Base-by-base conservation (phyloP, 2,797 vertebrate genomes). In the Microhierax caerulescens region DNA sequence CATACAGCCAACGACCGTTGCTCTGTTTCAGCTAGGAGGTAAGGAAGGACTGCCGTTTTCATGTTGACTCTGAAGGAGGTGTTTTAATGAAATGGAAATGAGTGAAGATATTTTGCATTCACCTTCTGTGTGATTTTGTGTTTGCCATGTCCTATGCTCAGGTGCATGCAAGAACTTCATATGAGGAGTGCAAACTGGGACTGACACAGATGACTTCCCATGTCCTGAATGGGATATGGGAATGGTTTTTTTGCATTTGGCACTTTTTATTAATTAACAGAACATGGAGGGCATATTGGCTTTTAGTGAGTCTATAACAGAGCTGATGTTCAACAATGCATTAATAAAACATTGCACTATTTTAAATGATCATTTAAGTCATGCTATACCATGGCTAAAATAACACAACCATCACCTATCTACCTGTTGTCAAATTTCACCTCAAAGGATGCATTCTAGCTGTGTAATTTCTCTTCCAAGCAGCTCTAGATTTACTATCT, bases 391-490 rank as follows among this genome's bases (percentile, higher is more conserved):
- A 22, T 57, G 51, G 74, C 36, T 76, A 70, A 94, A 92, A 77
- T 28, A 69, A 86, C 28, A 83, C 39, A 64, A 85, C 78, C 85
- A 95, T 95, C 81, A 67, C 75, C 80, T 86, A 57, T 36, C 34
- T 93, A 74, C 75, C 70, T 95, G 63, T 72, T 84, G 51, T 69
- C 87, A 97, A 87, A 72, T 69, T 81, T 96, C 68, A 82, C 91
- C 85, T 91, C 72, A 65, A 64, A 95, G 67, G 39, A 69, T 92
- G 48, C 48, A 76, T 81, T 91, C 82, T 54, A 81, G 67, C 68
- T 81, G 37, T 24, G 47, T 77, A 78, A 65, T 90, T 92, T 95
- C 77, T 97, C 82, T 97, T 93, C 37, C 22, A 63, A 56, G 50
- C 15, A 69, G 57, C 51, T 81, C 65, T 54, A 94, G 81, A 82